Base-by-base conservation (phyloP, 2,888 invertebrate species). In the Ashinkailepas kermadecensis region DNA sequence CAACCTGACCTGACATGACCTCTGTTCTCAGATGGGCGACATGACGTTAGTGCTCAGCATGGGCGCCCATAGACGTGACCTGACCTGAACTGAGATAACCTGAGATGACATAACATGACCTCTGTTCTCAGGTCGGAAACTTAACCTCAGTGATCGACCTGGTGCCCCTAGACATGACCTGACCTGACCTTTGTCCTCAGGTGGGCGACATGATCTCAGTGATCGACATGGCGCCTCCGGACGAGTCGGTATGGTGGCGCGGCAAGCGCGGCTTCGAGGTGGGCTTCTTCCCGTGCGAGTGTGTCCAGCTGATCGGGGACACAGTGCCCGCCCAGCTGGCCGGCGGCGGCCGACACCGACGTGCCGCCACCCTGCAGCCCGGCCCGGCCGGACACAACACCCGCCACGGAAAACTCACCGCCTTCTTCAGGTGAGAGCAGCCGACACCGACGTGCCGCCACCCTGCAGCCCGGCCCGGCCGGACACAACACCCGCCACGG, bases 131-230 rank as follows among this genome's bases (percentile, higher is more conserved):
- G 92, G 95, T 97, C 57, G 99, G 99, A 82, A 98, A 99, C 87
- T 98, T 99, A 94, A 96, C 99, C 86, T 97, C 97, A 11, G 97
- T 99, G 85, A 99, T 99, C 85, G 99, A 99, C 88, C 99, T 98
- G 97, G 97, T 97, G 82, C 91, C 93, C 86, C 94, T 96, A 0
- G 94, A 95, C 82, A 18, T 64, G 64, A 64, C 21, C 64, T 64
- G 64, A 67, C 25, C 25, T 67, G 25, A 23, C 67, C 67, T 25
- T 11, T 25, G 23, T n/a, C 25, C 54, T 1, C 92, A 99, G 92
- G 95, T 97, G 58, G 99, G 99, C 82, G 99, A 99, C 87, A 98
- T 99, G 94, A 96, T 99, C 86, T 97, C 97, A 11, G 97, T 99
- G 85, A 99, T 99, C 85, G 99, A 99, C 88, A 99, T 98, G 97